Base-by-base conservation (phyloP, 1,140 invertebrate genomes). In the Adelges cooleyi region DNA sequence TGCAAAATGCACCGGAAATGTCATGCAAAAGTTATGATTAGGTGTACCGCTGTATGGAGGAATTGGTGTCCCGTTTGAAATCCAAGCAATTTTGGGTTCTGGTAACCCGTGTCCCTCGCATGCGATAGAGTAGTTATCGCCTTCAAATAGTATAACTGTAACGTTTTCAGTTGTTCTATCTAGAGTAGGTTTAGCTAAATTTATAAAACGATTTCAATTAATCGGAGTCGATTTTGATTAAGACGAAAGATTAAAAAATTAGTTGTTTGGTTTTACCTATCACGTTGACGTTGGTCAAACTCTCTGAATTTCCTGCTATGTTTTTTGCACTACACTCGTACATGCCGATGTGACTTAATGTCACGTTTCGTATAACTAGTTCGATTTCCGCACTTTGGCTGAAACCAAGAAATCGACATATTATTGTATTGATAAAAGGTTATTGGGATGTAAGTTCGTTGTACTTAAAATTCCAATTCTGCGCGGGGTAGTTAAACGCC, bases 341-440 rank as follows among this genome's bases (percentile, higher is more conserved):
- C 44, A 15, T 18, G 0, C 17, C 56, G 3, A 0, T 6, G 3
- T 48, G 25, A 8, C 20, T 18, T 15, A n/a, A 10, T 8, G 56
- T 62, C 9, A 62, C 13, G 25, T 62, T 33, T 6, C 4, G 10
- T n/a, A 62, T 9, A 6, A 62, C 3, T 9, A 62, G 29, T 33
- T 46, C 42, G 10, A 62, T 46, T 33, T 62, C 56, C 15, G 56
- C 27, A 33, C 42, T 62, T 17, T 62, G 42, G 42, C 56, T 62
- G 25, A 18, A 62, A 62, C 29, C 5, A 42, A 42, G n/a, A n/a
- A 11, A 44, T n/a, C 36, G 6, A 38, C 36, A 8, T 38, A 8
- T 38, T 38, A 38, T 8, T 6, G 36, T 8, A 6, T 38, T 38
- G 6, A 13, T 38, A 38, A 38, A 38, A 38, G 13, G 36, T 38